Evolutionary conservation across 2,113 vertebrate genomes (phyloP), one percentile per base, ranked within the genome.

Genomic region (Menura novaehollandiae): DNA sequence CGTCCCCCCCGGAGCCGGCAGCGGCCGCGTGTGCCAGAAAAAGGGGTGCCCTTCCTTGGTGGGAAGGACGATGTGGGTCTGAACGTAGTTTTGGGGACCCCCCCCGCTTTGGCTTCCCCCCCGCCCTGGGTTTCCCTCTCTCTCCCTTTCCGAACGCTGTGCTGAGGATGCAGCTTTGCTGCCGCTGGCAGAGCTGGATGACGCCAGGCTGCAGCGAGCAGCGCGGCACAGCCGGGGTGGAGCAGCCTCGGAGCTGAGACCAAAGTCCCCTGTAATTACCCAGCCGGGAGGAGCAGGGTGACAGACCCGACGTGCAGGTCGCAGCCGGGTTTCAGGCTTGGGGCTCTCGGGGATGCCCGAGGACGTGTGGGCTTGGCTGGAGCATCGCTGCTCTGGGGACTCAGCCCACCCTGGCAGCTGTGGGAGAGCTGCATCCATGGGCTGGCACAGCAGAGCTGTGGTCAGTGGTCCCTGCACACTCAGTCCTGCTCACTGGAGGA

Each of bases 131-230:
- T 88, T 95, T 85, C 94, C 74, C 60, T 76, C 30, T 59, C 55
- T 90, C 55, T 92, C 39, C 32, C 12, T 53, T 32, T 84, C 64
- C 17, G 75, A n/a, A 46, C 26, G 85, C 63, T 0, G 44, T 68
- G 91, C 89, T 92, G 85, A 94, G 81, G 91, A 85, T 75, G 91
- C 93, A 88, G 91, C 93, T 92, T 85, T 78, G 86, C 85, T 59
- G 84, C 88, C 79, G 95, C 21, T 69, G 94, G 83, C 2, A n/a
- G 90, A 89, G 89, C 24, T 3, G 79, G 88, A 88, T 93, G 94
- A 93, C 66, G 80, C 44, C 89, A 89, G 93, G 86, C 92, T 91
- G 91, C 88, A 80, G 91, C 75, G 66, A 94, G 64, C 62, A 17
- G 69, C 80, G 77, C 71, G 82, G 72, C 79, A 63, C 44, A 27